phyloP scores from a whole-genome alignment of 2,888 invertebrate species.

The Nomada goodeniana region DNA sequence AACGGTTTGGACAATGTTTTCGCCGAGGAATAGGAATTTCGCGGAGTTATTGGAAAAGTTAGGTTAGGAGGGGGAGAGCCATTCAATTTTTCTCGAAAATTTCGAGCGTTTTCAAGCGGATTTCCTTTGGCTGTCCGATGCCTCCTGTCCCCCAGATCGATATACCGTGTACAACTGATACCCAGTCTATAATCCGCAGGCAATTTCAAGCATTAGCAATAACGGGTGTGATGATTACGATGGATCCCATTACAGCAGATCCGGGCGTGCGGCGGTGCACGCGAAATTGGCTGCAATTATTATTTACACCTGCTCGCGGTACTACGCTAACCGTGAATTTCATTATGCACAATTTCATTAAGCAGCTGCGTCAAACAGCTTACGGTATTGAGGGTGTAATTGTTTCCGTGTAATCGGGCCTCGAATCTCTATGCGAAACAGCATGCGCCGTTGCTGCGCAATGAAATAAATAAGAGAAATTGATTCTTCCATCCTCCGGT shows the following conservation, averaged over 20 bases:
- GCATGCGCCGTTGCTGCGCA: too few relatives aligned
- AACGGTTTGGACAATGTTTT: background rate
- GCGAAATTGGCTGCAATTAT: conserved; percentile 16
- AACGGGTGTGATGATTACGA: conserved; percentile 24
- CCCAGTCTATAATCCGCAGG: background rate
- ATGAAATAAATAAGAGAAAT: too few relatives aligned
- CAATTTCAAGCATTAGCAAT: conserved; percentile 17
- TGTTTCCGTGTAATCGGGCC: too few relatives aligned
- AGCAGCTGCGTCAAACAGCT: background rate
- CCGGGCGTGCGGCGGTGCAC: conserved; percentile 5
- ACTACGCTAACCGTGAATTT: background rate
- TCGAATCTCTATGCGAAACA: too few relatives aligned
- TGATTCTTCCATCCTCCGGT: too few relatives aligned
- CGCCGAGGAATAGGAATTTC: background rate
- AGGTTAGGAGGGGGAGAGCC: background rate
- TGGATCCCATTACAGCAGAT: background rate
- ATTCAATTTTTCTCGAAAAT: too few relatives aligned
- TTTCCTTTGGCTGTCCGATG: background rate
- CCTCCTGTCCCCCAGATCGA: background rate
- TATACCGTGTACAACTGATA: too few relatives aligned
- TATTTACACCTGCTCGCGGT: conserved; percentile 14
- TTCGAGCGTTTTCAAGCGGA: too few relatives aligned
- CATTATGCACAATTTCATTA: background rate
- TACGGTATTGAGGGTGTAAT: too few relatives aligned
- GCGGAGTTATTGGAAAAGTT: background rate